Conservation (phyloP, 2,113 vertebrate genomes). For the Corvus moneduloides region DNA sequence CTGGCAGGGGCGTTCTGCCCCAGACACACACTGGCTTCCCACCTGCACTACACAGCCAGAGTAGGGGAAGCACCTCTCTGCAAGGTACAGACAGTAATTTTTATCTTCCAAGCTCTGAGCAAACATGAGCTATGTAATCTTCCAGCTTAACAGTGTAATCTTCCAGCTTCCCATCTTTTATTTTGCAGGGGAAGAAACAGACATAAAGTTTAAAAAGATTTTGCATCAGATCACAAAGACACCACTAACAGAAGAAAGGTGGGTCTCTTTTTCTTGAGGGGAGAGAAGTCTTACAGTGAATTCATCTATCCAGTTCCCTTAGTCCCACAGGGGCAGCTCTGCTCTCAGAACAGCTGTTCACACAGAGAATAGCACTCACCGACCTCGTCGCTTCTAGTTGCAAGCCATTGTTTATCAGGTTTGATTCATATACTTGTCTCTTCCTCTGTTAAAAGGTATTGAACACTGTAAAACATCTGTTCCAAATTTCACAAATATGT, state of each 20-base stretch:
- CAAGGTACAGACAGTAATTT: neutral
- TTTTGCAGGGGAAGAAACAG: neutral
- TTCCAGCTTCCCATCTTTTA: neutral
- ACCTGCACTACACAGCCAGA: neutral
- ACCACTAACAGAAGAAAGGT: neutral
- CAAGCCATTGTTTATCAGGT: conserved; percentile 85
- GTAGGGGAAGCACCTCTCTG: neutral
- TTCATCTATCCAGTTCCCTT: neutral
- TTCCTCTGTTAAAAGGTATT: conserved; percentile 76
- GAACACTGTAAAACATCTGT: conserved; percentile 2
- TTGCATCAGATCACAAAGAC: neutral
- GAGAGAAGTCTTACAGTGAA: neutral
- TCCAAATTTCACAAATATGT: neutral
- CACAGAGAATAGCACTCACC: conserved; percentile 70
- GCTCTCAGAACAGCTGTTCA: neutral
- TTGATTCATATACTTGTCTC: conserved; percentile 85
- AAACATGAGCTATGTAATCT: neutral
- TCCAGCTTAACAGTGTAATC: neutral
- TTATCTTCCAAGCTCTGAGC: neutral
- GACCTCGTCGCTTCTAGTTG: conserved; percentile 86
- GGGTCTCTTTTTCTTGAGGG: neutral
- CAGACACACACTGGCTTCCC: neutral
- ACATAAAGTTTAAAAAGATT: neutral
- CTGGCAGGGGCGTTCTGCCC: neutral
- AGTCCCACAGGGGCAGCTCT: neutral